Evolutionary conservation across 1,140 invertebrate species (phyloP).

Genomic region (Drosophila mayri): DNA sequence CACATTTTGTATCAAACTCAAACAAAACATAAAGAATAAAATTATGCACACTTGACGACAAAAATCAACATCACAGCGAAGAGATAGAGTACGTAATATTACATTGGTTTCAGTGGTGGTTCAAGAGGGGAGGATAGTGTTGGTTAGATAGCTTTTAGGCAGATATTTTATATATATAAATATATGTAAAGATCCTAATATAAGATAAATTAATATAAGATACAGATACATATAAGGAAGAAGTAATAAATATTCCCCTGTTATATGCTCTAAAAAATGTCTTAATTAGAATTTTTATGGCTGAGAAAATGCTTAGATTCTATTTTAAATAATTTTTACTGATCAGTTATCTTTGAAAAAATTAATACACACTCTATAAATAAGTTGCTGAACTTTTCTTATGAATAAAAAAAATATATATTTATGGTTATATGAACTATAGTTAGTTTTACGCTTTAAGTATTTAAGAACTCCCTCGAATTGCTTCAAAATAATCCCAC

Average conservation of each 20-base stretch:
- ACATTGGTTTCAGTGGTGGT: background rate
- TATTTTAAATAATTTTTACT: too few relatives aligned
- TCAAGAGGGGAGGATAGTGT: background rate
- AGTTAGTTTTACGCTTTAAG: background rate
- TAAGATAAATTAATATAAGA: background rate
- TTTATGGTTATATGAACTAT: too few relatives aligned
- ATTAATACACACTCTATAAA: too few relatives aligned
- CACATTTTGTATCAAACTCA: constrained; percentile 60
- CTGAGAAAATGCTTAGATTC: too few relatives aligned
- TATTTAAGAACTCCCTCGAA: background rate
- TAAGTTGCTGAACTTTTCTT: background rate
- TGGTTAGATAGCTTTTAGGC: background rate
- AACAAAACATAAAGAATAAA: constrained; percentile 71
- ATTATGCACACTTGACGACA: constrained; percentile 70
- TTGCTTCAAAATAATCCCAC: background rate
- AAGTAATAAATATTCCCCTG: too few relatives aligned
- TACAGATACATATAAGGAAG: too few relatives aligned
- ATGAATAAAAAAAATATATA: background rate
- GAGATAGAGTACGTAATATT: constrained; percentile 33
- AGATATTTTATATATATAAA: background rate
- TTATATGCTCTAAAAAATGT: too few relatives aligned
- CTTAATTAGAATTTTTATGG: too few relatives aligned
- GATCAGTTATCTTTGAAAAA: too few relatives aligned
- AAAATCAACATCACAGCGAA: constrained; percentile 55
- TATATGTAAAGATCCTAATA: too few relatives aligned